Percentiles rank a stretch among this genome's conserved stretches.
Evolutionary conservation across 1,140 invertebrate genomes (phyloP).

Genomic region (Melitaea cinxia): DNA sequence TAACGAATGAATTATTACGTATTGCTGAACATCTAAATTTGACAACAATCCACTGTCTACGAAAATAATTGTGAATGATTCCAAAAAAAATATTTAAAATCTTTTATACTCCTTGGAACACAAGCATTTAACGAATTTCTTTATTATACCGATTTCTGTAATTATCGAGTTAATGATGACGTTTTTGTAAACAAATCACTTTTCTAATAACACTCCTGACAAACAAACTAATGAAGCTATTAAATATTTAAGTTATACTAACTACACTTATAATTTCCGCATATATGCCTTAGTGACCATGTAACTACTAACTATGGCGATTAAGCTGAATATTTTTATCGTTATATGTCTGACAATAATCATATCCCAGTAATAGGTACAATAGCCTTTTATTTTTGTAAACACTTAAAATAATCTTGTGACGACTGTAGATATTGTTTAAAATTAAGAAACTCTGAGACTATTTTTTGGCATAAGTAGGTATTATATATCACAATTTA

Average conservation of each 20-base stretch:
- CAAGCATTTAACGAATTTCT: too few species aligned
- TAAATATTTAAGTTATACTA: neutral
- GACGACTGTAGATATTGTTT: neutral
- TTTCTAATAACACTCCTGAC: neutral
- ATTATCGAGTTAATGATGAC: too few species aligned
- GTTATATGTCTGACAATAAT: conserved; percentile 7
- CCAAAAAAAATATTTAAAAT: too few species aligned
- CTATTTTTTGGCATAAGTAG: too few species aligned
- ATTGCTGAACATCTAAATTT: too few species aligned
- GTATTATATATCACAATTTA: too few species aligned
- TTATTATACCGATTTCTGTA: too few species aligned
- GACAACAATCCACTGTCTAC: too few species aligned
- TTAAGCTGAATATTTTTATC: conserved; percentile 15
- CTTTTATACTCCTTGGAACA: too few species aligned
- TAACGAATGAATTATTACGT: too few species aligned
- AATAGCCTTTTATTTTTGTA: neutral
- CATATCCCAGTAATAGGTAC: conserved; percentile 1
- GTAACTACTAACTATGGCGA: conserved; percentile 20
- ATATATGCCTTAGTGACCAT: conserved; percentile 18
- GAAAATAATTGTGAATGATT: too few species aligned
- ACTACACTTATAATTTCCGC: conserved; percentile 3
- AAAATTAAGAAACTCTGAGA: too few species aligned
- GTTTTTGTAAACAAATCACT: neutral
- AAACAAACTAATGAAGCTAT: neutral
- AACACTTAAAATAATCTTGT: neutral